Percentiles rank a stretch among this genome's conserved stretches.
Conservation (phyloP, 2,888 invertebrate species). For the Lycia hirtaria region DNA sequence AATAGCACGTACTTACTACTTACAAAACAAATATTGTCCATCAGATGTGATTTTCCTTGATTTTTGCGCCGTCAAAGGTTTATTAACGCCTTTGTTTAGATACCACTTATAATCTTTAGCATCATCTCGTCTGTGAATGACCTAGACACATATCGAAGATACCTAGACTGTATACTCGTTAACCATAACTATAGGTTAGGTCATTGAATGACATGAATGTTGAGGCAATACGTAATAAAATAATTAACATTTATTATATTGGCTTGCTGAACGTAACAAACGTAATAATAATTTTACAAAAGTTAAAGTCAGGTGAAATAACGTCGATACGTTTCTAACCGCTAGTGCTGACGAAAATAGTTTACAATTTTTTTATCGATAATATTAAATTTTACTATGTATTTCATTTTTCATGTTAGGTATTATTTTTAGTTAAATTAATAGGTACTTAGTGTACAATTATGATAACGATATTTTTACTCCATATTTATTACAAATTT, state of each 20-base stretch:
- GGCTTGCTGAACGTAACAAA: too few relatives aligned
- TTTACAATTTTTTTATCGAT: slow-evolving; percentile 6
- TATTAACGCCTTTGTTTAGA: slow-evolving; percentile 15
- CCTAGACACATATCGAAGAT: slow-evolving; percentile 27
- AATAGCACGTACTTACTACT: background rate
- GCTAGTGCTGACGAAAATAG: background rate
- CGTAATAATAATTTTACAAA: too few relatives aligned
- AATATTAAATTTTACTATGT: too few relatives aligned
- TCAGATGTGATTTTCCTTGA: slow-evolving; percentile 6
- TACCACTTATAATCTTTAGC: slow-evolving; percentile 34
- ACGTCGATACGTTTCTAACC: background rate
- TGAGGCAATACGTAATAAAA: too few relatives aligned
- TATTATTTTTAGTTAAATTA: too few relatives aligned
- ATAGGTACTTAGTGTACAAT: too few relatives aligned
- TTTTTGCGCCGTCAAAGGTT: slow-evolving; percentile 19
- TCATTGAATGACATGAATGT: too few relatives aligned
- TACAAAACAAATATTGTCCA: background rate
- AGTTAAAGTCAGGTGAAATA: too few relatives aligned
- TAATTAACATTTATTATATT: too few relatives aligned
- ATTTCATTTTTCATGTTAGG: too few relatives aligned
- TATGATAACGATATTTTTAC: too few relatives aligned
- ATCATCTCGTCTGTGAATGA: slow-evolving; percentile 44
- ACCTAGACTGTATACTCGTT: background rate
- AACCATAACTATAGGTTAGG: background rate
- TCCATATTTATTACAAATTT: too few relatives aligned